phyloP scores from a whole-genome alignment of 2,113 vertebrate species.

The Thermophis baileyi region DNA sequence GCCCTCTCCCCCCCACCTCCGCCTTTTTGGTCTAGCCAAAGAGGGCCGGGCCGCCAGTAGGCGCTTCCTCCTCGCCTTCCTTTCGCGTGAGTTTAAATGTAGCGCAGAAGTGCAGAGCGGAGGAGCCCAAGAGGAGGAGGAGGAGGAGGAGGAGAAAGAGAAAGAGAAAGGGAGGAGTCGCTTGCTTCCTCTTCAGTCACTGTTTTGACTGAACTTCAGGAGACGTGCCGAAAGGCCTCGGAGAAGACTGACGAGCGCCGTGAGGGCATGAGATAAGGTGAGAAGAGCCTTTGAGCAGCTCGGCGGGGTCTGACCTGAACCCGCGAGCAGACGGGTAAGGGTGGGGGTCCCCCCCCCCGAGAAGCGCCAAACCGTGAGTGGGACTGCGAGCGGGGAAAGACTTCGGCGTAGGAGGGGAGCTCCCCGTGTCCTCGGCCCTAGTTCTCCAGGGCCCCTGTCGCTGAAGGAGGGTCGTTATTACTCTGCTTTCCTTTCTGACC shows the following conservation, averaged over 20 bases:
- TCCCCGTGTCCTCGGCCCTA: not conserved
- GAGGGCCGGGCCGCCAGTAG: too few species aligned
- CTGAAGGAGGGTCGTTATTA: not conserved
- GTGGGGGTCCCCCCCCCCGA: too few species aligned
- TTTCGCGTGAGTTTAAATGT: not conserved
- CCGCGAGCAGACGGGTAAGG: accelerated
- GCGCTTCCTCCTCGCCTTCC: not conserved
- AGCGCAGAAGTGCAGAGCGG: not conserved
- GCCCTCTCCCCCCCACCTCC: not conserved
- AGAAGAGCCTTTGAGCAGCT: accelerated
- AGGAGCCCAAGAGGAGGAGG: not conserved
- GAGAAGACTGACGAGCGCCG: not conserved
- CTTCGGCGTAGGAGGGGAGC: not conserved
- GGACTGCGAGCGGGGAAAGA: not conserved
- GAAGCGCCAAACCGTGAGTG: accelerated
- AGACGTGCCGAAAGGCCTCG: not conserved
- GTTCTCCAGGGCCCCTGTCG: not conserved
- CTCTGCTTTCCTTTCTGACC: not conserved
- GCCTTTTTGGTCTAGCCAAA: not conserved
- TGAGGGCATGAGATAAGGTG: not conserved
- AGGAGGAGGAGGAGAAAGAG: not conserved
- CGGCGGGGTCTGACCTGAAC: accelerated
- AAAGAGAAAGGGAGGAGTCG: not conserved
- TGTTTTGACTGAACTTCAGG: not conserved
- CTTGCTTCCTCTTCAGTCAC: not conserved